Evolutionary conservation across 2,797 vertebrate species (phyloP).

Genomic region (Heliangelus exortis): DNA sequence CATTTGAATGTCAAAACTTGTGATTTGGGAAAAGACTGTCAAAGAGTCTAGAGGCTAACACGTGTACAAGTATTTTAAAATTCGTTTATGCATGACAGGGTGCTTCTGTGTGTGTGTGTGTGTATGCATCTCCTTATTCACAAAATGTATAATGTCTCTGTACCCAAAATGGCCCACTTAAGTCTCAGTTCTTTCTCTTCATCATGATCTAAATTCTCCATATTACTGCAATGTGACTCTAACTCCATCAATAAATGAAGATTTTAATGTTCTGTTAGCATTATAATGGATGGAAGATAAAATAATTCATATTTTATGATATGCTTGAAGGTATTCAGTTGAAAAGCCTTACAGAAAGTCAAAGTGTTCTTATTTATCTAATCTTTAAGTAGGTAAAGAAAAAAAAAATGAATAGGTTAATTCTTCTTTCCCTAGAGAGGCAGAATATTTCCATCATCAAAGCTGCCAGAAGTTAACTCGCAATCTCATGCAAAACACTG

Average conservation of each 20-base stretch:
- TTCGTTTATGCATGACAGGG: neutral
- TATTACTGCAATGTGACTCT: neutral
- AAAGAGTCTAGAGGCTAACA: neutral
- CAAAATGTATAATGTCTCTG: neutral
- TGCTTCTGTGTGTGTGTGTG: neutral
- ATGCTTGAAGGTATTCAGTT: neutral
- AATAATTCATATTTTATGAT: neutral
- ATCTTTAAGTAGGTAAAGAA: neutral
- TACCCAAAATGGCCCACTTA: neutral
- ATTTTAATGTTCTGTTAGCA: neutral
- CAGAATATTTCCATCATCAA: neutral
- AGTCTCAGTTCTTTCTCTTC: neutral
- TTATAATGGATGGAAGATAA: neutral
- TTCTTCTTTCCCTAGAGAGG: neutral
- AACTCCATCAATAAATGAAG: neutral
- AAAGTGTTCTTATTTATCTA: neutral
- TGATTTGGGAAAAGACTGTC: neutral
- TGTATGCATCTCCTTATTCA: neutral
- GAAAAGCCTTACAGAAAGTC: neutral
- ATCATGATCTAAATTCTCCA: neutral
- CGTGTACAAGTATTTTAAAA: neutral
- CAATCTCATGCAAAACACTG: neutral
- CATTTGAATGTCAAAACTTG: slow-evolving; percentile 1
- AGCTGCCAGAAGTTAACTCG: neutral
- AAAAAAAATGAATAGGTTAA: neutral